phyloP scores from a whole-genome alignment of 2,797 vertebrate species.

The Helostoma temminkii region DNA sequence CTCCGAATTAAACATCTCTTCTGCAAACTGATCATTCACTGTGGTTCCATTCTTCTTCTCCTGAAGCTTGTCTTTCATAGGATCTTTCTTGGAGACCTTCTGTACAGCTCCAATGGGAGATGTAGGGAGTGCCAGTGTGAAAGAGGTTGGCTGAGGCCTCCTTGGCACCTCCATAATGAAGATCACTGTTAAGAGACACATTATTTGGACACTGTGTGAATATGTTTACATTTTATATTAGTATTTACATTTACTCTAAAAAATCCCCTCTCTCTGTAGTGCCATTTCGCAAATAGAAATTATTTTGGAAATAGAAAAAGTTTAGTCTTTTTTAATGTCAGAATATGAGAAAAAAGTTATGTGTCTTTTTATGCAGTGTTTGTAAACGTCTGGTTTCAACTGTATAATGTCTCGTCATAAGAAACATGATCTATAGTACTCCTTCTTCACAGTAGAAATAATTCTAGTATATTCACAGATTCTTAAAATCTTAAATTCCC shows the following conservation, averaged over 20 bases:
- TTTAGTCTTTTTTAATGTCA: too few species aligned
- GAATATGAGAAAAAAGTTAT: too few species aligned
- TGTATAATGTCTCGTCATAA: background rate
- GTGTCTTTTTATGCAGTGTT: too few species aligned
- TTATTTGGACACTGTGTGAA: background rate
- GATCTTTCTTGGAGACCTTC: conserved; percentile 22
- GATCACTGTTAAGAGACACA: conserved; percentile 49
- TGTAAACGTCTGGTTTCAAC: too few species aligned
- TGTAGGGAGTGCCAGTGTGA: conserved; percentile 44
- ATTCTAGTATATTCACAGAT: background rate
- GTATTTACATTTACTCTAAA: too few species aligned
- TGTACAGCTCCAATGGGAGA: conserved; percentile 24
- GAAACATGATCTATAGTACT: background rate
- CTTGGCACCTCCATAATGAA: conserved; percentile 73
- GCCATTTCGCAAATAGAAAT: too few species aligned
- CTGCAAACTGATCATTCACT: conserved; percentile 9
- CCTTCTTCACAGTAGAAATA: background rate
- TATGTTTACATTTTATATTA: background rate
- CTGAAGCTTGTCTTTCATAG: conserved; percentile 6
- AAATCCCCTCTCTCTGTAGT: too few species aligned
- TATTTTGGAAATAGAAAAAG: too few species aligned
- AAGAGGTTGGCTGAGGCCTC: conserved; percentile 52
- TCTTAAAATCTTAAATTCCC: background rate
- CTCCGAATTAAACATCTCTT: conserved; percentile 2
- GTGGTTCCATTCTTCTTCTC: background rate